These are phyloP conservation scores for Cephus sareptanus DNA, from an alignment of 2,888 invertebrate species.

Conservation along the genomic window DNA sequence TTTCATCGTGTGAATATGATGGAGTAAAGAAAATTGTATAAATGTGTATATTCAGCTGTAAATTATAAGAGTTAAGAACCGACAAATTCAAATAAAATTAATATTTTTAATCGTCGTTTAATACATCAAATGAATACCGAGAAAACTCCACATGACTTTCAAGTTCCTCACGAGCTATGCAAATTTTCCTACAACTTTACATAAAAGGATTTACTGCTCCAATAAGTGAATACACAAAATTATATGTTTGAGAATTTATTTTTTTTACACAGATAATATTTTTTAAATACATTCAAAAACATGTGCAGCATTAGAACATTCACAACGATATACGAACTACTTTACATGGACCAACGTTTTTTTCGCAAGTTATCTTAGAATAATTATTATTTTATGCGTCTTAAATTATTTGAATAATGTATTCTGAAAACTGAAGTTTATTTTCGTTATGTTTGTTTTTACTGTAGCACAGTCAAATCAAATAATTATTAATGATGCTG, in stretches of 20 bases:
- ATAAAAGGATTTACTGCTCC: not conserved
- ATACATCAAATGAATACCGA: not conserved
- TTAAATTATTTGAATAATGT: not conserved
- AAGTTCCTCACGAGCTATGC: not conserved
- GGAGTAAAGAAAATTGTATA: conserved; percentile 15
- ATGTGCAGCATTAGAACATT: conserved; percentile 15
- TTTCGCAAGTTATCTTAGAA: not conserved
- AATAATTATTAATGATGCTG: not conserved
- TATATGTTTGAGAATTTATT: not conserved
- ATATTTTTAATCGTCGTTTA: conserved; percentile 23
- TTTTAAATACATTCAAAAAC: conserved; percentile 20
- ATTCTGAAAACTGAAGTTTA: not conserved
- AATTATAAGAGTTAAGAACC: conserved; percentile 17
- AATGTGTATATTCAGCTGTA: conserved; percentile 25
- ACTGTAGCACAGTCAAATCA: not conserved
- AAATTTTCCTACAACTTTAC: not conserved
- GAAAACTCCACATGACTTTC: not conserved
- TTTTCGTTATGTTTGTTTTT: not conserved
- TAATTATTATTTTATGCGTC: not conserved
- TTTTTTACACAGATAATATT: not conserved
- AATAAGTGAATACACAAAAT: not conserved
- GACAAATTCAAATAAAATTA: conserved; percentile 21
- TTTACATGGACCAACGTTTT: not conserved
- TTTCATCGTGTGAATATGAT: conserved; percentile 2
- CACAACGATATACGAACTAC: conserved; percentile 10